These are phyloP conservation scores for Danaus plexippus DNA, from an alignment of 1,140 invertebrate genomes.

Conservation along the genomic window DNA sequence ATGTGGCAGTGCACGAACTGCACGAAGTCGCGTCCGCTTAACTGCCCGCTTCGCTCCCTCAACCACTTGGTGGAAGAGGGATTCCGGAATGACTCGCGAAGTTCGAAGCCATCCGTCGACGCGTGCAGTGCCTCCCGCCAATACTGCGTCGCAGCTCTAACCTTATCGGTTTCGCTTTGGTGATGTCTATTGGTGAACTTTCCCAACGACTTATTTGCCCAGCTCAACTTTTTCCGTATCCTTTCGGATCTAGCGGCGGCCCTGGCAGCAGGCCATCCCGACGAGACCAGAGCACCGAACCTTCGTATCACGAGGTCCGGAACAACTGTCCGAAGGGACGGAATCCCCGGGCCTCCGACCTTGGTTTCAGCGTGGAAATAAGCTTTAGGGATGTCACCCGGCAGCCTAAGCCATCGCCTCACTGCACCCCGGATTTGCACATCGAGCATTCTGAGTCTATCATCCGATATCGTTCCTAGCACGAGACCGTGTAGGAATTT, in stretches of 20 bases:
- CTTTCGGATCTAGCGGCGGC: too few relatives aligned
- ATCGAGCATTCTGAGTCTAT: slow-evolving; percentile 32
- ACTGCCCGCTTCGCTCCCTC: slow-evolving; percentile 5
- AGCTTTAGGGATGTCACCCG: slow-evolving; percentile 31
- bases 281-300: not conserved
- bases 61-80: not conserved
- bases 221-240: too few relatives aligned
- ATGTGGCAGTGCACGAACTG: slow-evolving; percentile 30
- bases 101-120: too few relatives aligned
- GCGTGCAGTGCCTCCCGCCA: too few relatives aligned
- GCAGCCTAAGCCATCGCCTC: slow-evolving; percentile 39
- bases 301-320: slow-evolving; percentile 1
- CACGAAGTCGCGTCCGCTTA: slow-evolving; percentile 32
- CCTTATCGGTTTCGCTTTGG: too few relatives aligned
- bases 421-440: slow-evolving; percentile 26
- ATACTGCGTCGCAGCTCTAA: too few relatives aligned
- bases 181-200: too few relatives aligned
- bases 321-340: slow-evolving; percentile 15
- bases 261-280: too few relatives aligned
- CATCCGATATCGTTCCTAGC: slow-evolving; percentile 25
- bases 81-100: too few relatives aligned
- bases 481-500: slow-evolving; percentile 30
- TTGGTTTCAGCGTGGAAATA: slow-evolving; percentile 39
- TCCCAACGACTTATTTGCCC: too few relatives aligned
- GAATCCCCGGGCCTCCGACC: slow-evolving; percentile 33